phyloP scores from a whole-genome alignment of 2,113 vertebrate species.

The Osmerus eperlanus region DNA sequence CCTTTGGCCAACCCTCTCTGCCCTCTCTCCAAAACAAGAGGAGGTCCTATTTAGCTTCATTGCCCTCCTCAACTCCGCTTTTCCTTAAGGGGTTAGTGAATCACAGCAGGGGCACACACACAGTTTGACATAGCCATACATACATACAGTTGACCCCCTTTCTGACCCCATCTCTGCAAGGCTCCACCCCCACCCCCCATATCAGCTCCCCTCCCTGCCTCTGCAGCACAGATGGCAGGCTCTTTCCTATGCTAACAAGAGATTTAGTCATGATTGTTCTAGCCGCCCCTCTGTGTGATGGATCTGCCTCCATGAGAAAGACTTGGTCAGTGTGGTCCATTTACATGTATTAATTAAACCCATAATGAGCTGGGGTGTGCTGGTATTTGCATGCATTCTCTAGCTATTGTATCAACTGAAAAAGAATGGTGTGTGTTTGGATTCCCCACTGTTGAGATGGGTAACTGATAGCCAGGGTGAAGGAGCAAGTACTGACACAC shows the following conservation, averaged over 20 bases:
- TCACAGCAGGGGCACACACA: too few relatives aligned
- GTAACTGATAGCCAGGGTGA: conserved; percentile 28
- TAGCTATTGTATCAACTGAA: conserved; percentile 71
- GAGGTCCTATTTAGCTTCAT: too few relatives aligned
- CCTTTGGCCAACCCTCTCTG: too few relatives aligned
- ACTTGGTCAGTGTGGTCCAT: conserved; percentile 62
- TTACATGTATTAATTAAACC: conserved; percentile 77
- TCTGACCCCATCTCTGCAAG: conserved; percentile 37
- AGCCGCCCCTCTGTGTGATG: conserved; percentile 61
- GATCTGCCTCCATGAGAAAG: conserved; percentile 61
- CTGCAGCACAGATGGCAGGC: conserved; percentile 66
- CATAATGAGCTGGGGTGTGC: conserved; percentile 71
- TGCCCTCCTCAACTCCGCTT: too few relatives aligned
- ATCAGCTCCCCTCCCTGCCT: conserved; percentile 40
- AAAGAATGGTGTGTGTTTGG: conserved; percentile 38
- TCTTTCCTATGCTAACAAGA: conserved; percentile 75
- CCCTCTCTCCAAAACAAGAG: too few relatives aligned
- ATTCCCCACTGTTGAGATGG: conserved; percentile 44
- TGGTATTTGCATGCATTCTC: conserved; percentile 69
- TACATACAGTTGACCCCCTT: conserved; percentile 9
- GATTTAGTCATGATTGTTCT: conserved; percentile 65
- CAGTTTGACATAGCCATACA: too few relatives aligned
- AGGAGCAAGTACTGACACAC: conserved; percentile 34
- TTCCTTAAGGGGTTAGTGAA: too few relatives aligned
- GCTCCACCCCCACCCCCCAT: conserved; percentile 42